These are phyloP conservation scores for Hapalemur alaotrensis DNA, from an alignment of 2,797 vertebrate species.

Conservation along the genomic window DNA sequence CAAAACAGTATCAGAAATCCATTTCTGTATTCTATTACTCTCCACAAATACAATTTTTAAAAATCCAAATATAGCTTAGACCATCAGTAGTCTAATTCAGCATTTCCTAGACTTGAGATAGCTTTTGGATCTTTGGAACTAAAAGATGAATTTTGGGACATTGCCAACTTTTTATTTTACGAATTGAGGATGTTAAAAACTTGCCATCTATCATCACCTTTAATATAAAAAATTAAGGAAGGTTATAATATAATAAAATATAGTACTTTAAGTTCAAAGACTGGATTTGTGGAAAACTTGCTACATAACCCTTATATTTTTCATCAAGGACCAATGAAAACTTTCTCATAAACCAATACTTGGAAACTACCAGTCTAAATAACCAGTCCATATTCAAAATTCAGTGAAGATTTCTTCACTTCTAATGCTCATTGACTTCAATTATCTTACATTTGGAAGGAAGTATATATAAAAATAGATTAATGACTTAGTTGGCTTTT, in stretches of 20 bases:
- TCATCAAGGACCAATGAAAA: background rate
- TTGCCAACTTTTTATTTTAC: background rate
- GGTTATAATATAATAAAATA: background rate
- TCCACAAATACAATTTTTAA: background rate
- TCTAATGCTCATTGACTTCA: background rate
- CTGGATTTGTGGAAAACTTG: slow-evolving; percentile 9
- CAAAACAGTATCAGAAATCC: background rate
- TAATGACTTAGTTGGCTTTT: background rate
- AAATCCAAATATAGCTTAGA: background rate
- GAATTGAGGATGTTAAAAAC: background rate
- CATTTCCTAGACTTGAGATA: background rate
- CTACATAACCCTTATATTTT: background rate
- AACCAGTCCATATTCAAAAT: background rate
- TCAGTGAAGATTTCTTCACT: background rate
- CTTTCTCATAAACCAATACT: background rate
- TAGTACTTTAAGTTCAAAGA: background rate
- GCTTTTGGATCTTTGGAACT: slow-evolving; percentile 1
- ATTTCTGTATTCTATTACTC: background rate
- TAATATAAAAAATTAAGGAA: background rate
- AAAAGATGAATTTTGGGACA: background rate
- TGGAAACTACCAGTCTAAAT: slow-evolving; percentile 13
- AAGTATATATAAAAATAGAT: background rate
- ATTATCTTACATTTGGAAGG: background rate
- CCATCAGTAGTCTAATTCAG: background rate
- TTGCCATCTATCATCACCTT: background rate